These are phyloP conservation scores for Drosophila mojavensis DNA, from an alignment of 1,140 invertebrate genomes.

Conservation along the genomic window DNA sequence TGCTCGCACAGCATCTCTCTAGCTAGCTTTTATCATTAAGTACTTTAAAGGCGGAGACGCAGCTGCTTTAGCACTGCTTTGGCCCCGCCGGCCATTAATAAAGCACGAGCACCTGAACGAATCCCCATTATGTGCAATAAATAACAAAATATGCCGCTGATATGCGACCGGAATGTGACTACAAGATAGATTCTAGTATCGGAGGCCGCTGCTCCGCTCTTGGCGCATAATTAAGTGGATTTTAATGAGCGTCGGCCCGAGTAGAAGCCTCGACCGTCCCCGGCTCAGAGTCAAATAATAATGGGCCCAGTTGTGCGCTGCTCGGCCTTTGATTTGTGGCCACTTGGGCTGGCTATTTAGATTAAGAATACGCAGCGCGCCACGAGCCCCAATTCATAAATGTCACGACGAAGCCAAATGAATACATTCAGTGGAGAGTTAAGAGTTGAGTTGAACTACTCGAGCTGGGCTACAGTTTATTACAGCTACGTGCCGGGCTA, in stretches of 20 bases:
- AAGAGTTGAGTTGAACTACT: slow-evolving; percentile 21
- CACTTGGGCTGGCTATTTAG: slow-evolving; percentile 51
- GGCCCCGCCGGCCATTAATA: slow-evolving; percentile 41
- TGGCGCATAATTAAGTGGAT: slow-evolving; percentile 72
- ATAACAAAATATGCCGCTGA: slow-evolving; percentile 53
- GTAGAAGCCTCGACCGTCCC: background rate
- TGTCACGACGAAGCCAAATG: slow-evolving; percentile 34
- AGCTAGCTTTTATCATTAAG: slow-evolving; percentile 1
- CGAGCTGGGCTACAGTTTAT: slow-evolving; percentile 59
- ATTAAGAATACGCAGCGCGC: slow-evolving; percentile 56
- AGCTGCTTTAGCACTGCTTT: slow-evolving; percentile 24
- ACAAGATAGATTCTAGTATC: slow-evolving; percentile 18
- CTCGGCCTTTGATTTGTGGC: slow-evolving; percentile 49
- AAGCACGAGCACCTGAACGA: slow-evolving; percentile 42
- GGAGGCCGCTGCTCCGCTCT: slow-evolving; percentile 19
- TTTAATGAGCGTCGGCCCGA: slow-evolving; percentile 64
- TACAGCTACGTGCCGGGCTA: slow-evolving; percentile 45
- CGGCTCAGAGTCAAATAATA: slow-evolving; percentile 1
- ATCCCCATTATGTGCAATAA: slow-evolving; percentile 76
- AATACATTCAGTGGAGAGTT: slow-evolving; percentile 19
- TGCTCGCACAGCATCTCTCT: slow-evolving; percentile 11
- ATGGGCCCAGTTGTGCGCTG: slow-evolving; percentile 10
- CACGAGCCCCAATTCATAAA: slow-evolving; percentile 59
- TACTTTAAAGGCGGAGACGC: background rate
- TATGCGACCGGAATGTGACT: slow-evolving; percentile 23